These are phyloP conservation scores for Typhlichthys eigenmanni DNA, from an alignment of 2,797 vertebrate genomes.

Conservation along the genomic window DNA sequence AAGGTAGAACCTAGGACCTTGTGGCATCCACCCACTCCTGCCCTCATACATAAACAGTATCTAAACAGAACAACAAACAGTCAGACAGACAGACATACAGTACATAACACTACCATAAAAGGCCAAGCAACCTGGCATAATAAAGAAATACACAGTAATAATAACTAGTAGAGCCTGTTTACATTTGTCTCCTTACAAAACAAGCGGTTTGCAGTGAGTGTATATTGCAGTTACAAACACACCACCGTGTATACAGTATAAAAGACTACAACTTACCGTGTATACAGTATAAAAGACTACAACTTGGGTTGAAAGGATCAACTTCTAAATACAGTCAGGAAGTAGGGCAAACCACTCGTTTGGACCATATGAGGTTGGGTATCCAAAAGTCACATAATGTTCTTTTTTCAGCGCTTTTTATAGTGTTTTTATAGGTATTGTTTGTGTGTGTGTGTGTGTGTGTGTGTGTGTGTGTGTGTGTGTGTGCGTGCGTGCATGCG, in stretches of 20 bases:
- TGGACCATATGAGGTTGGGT: too few relatives aligned
- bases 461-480: neutral
- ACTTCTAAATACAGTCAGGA: too few relatives aligned
- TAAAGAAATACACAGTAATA: conserved; percentile 6
- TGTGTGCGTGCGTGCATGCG: neutral
- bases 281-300: conserved; percentile 15
- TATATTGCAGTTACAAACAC: conserved; percentile 27
- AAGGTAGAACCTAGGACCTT: too few relatives aligned
- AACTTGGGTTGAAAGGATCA: too few relatives aligned
- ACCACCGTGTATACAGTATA: conserved; percentile 15
- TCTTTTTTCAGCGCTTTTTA: too few relatives aligned
- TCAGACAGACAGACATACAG: too few relatives aligned
- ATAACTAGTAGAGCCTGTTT: conserved; percentile 22
- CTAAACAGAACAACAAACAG: too few relatives aligned
- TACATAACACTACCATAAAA: conserved; percentile 13
- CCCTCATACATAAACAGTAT: too few relatives aligned
- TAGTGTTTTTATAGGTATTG: neutral
- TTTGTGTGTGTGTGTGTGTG: conserved; percentile 1
- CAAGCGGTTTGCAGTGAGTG: conserved; percentile 23
- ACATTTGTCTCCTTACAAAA: conserved; percentile 8
- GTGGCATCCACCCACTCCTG: too few relatives aligned
- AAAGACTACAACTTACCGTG: too few relatives aligned
- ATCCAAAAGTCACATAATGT: too few relatives aligned
- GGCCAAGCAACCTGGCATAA: conserved; percentile 34
- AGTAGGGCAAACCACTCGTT: too few relatives aligned